phyloP scores from a whole-genome alignment of 2,113 vertebrate species.

The Syrrhaptes paradoxus region DNA sequence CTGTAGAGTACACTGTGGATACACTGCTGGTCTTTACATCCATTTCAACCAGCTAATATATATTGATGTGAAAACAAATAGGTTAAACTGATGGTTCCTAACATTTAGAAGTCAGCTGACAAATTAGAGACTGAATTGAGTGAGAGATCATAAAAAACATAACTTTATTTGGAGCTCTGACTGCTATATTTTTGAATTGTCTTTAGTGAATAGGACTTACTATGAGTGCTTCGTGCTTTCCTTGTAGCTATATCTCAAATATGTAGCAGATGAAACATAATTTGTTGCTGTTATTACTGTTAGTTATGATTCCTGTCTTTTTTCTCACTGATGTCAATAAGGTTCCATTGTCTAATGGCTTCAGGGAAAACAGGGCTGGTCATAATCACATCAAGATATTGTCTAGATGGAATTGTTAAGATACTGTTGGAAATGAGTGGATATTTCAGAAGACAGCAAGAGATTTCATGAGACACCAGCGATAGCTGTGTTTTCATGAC shows the following conservation, averaged over 20 bases:
- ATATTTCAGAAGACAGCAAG: background rate
- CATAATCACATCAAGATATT: background rate
- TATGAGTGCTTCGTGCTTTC: background rate
- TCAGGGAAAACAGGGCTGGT: background rate
- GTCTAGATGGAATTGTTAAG: background rate
- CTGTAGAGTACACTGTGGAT: background rate
- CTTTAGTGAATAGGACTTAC: background rate
- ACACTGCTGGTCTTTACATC: background rate
- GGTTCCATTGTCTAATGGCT: background rate
- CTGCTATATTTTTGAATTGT: background rate
- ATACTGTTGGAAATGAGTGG: background rate
- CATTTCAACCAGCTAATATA: background rate
- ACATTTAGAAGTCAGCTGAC: background rate
- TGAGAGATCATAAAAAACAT: background rate
- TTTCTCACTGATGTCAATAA: background rate
- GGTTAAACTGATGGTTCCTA: background rate
- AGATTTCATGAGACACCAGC: background rate
- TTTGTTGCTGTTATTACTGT: background rate
- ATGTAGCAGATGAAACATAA: background rate
- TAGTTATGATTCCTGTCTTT: background rate
- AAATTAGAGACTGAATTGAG: background rate
- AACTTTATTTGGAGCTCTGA: background rate
- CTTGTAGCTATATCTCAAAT: background rate
- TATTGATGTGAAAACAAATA: background rate
- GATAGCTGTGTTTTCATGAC: background rate